Conservation (phyloP, 2,797 vertebrate genomes). For the Octomys mimax region DNA sequence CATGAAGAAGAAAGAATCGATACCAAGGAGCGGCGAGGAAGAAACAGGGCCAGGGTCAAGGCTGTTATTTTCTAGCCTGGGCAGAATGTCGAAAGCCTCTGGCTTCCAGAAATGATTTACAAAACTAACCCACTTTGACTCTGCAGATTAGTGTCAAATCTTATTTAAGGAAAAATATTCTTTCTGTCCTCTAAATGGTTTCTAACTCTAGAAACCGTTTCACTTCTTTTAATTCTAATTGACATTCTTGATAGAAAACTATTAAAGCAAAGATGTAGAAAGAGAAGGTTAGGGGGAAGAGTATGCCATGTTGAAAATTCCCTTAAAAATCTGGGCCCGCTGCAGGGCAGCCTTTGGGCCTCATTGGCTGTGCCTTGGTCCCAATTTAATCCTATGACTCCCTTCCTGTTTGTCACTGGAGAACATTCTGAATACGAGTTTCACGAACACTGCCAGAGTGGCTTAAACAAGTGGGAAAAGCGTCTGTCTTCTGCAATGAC, state of each 20-base stretch:
- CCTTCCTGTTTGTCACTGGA: rapidly evolving
- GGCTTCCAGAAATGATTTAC: neutral
- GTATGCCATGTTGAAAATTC: neutral
- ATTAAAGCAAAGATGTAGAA: neutral
- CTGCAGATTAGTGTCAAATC: neutral
- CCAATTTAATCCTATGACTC: rapidly evolving
- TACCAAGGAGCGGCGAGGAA: neutral
- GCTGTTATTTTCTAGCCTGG: slow-evolving; percentile 7
- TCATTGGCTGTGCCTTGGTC: rapidly evolving
- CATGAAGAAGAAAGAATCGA: slow-evolving; percentile 33
- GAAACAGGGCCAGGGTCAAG: neutral
- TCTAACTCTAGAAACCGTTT: neutral
- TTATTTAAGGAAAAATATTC: neutral
- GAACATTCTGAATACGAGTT: rapidly evolving
- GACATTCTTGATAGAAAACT: slow-evolving; percentile 29
- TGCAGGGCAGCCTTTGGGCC: neutral
- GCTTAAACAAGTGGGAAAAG: too few species aligned
- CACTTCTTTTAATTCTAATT: neutral
- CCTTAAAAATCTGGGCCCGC: rapidly evolving
- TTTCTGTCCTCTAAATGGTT: neutral
- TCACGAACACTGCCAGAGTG: neutral
- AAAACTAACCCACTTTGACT: neutral
- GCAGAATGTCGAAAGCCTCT: neutral
- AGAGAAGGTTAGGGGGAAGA: neutral
- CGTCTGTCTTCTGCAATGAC: neutral